Evolutionary conservation across 2,888 invertebrate species (phyloP), one percentile per base, ranked within the genome.

Genomic region (Opisthograptis luteolata): DNA sequence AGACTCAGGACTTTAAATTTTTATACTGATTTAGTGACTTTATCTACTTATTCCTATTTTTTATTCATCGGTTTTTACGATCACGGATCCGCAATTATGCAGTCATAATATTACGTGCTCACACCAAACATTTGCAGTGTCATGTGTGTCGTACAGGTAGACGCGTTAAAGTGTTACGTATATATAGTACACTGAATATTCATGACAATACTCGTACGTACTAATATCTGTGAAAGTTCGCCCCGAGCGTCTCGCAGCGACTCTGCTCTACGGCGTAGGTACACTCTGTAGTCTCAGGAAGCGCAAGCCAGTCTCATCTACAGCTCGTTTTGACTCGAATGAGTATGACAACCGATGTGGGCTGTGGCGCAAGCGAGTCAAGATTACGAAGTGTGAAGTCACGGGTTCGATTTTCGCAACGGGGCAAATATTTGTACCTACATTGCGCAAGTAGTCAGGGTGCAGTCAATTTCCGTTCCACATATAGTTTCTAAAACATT

Each of bases 141-240:
- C 2, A 6, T 17, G 19, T 10, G 15, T 13, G 17, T 19, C 2
- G 10, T 17, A 32, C 17, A n/a, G 15, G 14, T n/a, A 25, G 4
- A 10, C 10, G 28, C 31, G 10, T 15, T 15, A 15, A 17, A n/a
- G 31, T 17, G 31, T 32, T 15, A 32, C 32, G 32, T 32, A n/a
- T 4, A 1, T 8, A 25, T 9, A 8, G 28, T 30, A 25, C 25
- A 3, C 1, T 20, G 12, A 19, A 34, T 79, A 79, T 75, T 80
- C 77, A 79, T 79, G 75, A 74, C 70, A 65, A 56, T 17, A 10
- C 32, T 4, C 17, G 19, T 32, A 19, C 2, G 15, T n/a, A 14
- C 1, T 4, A 1, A 1, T 62, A 58, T 50, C 61, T 69, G 82
- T 75, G 81, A 81, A 82, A 82, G 80, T 81, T 71, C 27, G 73